phyloP scores from a whole-genome alignment of 2,113 vertebrate genomes.

The Physeter macrocephalus region DNA sequence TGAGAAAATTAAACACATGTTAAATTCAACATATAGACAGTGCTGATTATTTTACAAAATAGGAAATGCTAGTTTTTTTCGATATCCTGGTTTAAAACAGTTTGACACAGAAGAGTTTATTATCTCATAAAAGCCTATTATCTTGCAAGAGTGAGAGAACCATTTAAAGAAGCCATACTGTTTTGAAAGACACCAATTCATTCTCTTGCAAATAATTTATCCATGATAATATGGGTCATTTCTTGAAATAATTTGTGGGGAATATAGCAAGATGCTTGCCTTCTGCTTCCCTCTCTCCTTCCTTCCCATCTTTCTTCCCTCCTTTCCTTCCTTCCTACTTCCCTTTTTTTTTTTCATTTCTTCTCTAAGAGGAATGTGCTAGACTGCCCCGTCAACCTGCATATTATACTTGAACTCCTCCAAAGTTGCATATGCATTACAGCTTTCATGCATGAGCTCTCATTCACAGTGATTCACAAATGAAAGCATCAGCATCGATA shows the following conservation, averaged over 20 bases:
- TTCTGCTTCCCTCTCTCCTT: neutral
- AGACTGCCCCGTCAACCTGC: neutral
- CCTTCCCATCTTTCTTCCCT: neutral
- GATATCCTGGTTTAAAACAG: neutral
- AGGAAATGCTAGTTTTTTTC: neutral
- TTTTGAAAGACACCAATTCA: conserved; percentile 9
- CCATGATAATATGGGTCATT: neutral
- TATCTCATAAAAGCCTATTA: neutral
- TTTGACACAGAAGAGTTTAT: neutral
- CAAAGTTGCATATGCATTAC: neutral
- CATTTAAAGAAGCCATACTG: neutral
- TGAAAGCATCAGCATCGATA: neutral
- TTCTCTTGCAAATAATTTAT: neutral
- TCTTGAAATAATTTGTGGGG: neutral
- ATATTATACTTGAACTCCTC: neutral
- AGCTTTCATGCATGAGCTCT: neutral
- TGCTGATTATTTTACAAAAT: conserved; percentile 22
- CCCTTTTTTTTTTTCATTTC: neutral
- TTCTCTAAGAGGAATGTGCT: neutral
- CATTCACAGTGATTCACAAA: neutral
- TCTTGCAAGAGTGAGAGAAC: neutral
- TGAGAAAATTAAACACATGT: neutral
- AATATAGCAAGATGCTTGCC: neutral
- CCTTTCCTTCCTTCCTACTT: neutral
- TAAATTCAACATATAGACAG: neutral